Evolutionary conservation across 1,140 invertebrate species (phyloP).

Genomic region (Leucophenga varia): DNA sequence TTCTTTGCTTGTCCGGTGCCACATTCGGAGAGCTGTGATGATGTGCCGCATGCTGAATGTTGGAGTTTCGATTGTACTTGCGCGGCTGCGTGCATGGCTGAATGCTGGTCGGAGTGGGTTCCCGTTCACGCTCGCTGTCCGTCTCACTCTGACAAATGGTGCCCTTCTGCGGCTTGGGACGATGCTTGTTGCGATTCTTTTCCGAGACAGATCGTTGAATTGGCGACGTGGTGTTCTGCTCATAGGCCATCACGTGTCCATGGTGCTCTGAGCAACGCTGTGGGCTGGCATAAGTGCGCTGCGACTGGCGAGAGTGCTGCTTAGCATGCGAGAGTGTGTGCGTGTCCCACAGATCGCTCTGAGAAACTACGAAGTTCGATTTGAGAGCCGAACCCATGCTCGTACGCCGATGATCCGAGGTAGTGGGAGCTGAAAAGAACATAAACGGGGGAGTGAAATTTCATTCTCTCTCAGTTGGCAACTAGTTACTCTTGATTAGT

Average conservation of each 20-base stretch:
- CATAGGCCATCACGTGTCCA: slow-evolving; percentile 44
- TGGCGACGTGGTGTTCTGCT: slow-evolving; percentile 55
- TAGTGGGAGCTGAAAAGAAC: slow-evolving; percentile 36
- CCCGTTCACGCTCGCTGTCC: slow-evolving; percentile 58
- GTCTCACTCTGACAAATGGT: slow-evolving; percentile 59
- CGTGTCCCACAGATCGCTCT: slow-evolving; percentile 66
- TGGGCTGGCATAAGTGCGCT: slow-evolving; percentile 47
- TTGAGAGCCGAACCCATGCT: slow-evolving; percentile 57
- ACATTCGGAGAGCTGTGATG: slow-evolving; percentile 55
- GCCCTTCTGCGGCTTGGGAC: slow-evolving; percentile 58
- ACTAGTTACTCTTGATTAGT: slow-evolving; percentile 35
- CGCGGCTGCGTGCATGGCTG: slow-evolving; percentile 43
- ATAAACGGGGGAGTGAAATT: background rate
- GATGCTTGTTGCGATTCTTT: slow-evolving; percentile 59
- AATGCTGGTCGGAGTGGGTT: slow-evolving; percentile 34
- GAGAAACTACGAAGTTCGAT: slow-evolving; percentile 64
- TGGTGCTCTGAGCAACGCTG: slow-evolving; percentile 53
- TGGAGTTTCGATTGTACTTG: slow-evolving; percentile 40
- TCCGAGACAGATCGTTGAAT: slow-evolving; percentile 65
- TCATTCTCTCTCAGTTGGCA: background rate
- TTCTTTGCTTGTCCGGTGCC: slow-evolving; percentile 49
- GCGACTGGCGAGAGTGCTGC: slow-evolving; percentile 58
- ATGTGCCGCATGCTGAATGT: slow-evolving; percentile 52
- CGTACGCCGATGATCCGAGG: slow-evolving; percentile 46
- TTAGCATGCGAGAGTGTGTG: slow-evolving; percentile 64